Percentiles rank a stretch among this genome's conserved stretches.
Conservation (phyloP, 2,113 vertebrate species). For the Laterallus jamaicensis region DNA sequence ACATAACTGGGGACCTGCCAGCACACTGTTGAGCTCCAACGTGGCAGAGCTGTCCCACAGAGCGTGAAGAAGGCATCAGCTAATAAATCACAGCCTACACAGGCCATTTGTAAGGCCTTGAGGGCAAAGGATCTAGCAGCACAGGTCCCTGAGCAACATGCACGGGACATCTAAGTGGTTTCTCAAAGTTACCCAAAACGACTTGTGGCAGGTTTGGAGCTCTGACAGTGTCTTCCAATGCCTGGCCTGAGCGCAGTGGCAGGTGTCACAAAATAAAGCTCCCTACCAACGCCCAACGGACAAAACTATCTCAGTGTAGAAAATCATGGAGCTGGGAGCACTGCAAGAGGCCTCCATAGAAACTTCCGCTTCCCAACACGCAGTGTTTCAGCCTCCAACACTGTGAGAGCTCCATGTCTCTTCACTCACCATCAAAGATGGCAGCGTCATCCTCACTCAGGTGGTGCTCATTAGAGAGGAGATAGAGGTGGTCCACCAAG, state of each 20-base stretch:
- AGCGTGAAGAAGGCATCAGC: neutral
- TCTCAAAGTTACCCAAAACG: neutral
- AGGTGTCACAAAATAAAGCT: neutral
- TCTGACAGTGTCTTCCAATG: neutral
- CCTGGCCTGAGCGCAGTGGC: rapidly evolving
- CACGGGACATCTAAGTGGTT: neutral
- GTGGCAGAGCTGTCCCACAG: neutral
- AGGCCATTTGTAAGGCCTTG: neutral
- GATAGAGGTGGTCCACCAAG: conserved; percentile 91
- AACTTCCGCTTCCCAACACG: neutral
- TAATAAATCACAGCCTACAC: neutral
- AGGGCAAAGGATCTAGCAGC: neutral
- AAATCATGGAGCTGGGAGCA: neutral
- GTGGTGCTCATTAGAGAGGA: conserved; percentile 86
- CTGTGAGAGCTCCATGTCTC: rapidly evolving
- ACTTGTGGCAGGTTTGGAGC: neutral
- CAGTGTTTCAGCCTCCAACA: neutral
- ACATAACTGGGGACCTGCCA: neutral
- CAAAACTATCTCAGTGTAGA: neutral
- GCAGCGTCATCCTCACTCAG: conserved; percentile 86
- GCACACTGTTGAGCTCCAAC: neutral
- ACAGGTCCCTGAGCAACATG: neutral
- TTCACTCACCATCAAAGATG: conserved; percentile 84
- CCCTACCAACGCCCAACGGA: neutral
- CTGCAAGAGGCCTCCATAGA: neutral